A percentile compares a stretch with the other conserved stretches of the same genome.
These are phyloP conservation scores for Heterochromis multidens DNA, from an alignment of 2,113 vertebrate genomes.

Conservation along the genomic window DNA sequence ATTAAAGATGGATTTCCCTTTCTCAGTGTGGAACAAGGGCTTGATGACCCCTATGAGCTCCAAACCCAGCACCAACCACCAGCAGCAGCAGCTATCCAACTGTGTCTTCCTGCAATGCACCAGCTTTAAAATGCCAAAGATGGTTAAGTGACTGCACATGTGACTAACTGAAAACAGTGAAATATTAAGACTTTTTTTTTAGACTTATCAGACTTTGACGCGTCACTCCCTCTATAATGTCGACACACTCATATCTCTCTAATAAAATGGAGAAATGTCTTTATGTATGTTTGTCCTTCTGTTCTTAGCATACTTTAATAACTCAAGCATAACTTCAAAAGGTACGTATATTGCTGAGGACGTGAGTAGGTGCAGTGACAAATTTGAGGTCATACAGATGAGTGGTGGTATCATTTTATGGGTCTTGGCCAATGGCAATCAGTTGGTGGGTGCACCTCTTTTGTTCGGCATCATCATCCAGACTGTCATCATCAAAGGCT, in stretches of 20 bases:
- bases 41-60: conserved; percentile 3
- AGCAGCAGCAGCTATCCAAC: neutral
- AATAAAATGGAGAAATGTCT: neutral
- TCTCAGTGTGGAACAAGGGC: conserved; percentile 1
- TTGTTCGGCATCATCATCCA: neutral
- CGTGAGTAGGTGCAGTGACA: neutral
- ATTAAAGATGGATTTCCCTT: conserved; percentile 29
- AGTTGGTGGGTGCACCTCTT: neutral
- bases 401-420: neutral
- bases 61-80: neutral
- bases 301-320: too few species aligned
- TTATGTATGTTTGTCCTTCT: neutral
- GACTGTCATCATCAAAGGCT: too few species aligned
- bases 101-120: conserved; percentile 19
- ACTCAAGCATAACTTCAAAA: neutral
- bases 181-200: too few species aligned
- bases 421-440: neutral
- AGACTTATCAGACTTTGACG: neutral
- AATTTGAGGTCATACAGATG: neutral
- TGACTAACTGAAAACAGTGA: neutral
- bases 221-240: neutral
- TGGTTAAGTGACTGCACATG: neutral
- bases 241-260: neutral
- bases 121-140: neutral
- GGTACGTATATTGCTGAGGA: neutral